phyloP scores from a whole-genome alignment of 1,140 invertebrate species.

The Drosophila nebulosa region DNA sequence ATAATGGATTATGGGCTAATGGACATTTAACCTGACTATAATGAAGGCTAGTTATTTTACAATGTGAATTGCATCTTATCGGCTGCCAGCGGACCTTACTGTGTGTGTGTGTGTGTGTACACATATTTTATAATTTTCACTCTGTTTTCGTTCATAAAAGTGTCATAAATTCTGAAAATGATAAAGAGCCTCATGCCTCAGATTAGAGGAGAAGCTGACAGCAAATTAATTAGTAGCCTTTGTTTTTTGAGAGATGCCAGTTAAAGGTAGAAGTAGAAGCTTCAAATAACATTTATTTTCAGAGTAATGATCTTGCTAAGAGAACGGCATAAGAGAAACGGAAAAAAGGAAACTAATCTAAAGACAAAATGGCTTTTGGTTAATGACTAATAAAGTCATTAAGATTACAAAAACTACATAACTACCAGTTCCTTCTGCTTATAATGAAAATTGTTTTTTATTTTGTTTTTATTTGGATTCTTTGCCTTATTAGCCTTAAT shows the following conservation, averaged over 20 bases:
- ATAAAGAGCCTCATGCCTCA: constrained; percentile 33
- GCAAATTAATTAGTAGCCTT: constrained; percentile 6
- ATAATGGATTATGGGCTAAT: constrained; percentile 53
- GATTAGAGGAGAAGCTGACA: constrained; percentile 9
- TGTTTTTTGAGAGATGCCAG: background rate
- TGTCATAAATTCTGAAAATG: constrained; percentile 65
- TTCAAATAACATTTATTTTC: no score
- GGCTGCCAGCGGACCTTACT: constrained; percentile 17
- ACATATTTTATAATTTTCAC: constrained; percentile 46
- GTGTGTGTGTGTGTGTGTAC: no score
- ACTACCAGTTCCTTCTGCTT: background rate
- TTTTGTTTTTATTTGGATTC: background rate
- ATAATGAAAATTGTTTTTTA: background rate
- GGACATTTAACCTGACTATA: constrained; percentile 62
- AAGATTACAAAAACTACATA: background rate
- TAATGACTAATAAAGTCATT: background rate
- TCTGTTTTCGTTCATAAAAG: constrained; percentile 28
- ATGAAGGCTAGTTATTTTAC: constrained; percentile 44
- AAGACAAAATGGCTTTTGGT: background rate
- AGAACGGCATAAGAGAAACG: no score
- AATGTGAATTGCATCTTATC: constrained; percentile 37
- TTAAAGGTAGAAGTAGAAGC: background rate
- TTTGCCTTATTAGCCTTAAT: constrained; percentile 19
- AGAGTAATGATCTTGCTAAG: background rate
- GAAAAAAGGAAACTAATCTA: background rate